These are phyloP conservation scores for Temnothorax curvispinosus DNA, from an alignment of 1,140 invertebrate genomes.

Conservation along the genomic window DNA sequence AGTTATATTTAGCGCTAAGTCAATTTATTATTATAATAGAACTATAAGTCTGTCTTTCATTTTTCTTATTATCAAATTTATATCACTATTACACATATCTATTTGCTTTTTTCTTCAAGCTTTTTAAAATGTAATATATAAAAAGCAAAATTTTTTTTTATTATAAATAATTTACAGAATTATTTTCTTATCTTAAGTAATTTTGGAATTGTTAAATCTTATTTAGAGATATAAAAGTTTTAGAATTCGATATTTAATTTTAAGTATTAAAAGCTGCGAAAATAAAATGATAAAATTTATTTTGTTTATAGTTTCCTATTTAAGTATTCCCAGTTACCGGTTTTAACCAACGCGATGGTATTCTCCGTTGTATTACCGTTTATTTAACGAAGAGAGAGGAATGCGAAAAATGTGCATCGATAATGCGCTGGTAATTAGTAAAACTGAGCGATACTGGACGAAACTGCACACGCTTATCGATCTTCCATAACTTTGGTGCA, in stretches of 20 bases:
- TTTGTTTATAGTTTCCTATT: not conserved
- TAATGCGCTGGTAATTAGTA: not conserved
- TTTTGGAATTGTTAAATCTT: not conserved
- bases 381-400: not conserved
- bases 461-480: constrained; percentile 3
- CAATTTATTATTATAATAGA: not conserved
- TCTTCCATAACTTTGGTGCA: not conserved
- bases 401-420: not conserved
- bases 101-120: not conserved
- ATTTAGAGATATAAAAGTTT: not conserved
- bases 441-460: not conserved
- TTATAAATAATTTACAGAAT: not conserved
- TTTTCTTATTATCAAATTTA: not conserved
- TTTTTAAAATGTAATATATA: not conserved
- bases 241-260: not conserved
- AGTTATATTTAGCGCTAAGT: not conserved
- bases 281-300: not conserved
- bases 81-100: not conserved
- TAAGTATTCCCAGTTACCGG: not conserved
- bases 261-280: not conserved
- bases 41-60: not conserved
- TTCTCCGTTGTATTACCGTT: not conserved
- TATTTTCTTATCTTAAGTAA: not conserved
- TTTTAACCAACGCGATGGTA: not conserved
- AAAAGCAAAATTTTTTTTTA: not conserved